phyloP scores from a whole-genome alignment of 2,113 vertebrate genomes.

The Rynchops niger region DNA sequence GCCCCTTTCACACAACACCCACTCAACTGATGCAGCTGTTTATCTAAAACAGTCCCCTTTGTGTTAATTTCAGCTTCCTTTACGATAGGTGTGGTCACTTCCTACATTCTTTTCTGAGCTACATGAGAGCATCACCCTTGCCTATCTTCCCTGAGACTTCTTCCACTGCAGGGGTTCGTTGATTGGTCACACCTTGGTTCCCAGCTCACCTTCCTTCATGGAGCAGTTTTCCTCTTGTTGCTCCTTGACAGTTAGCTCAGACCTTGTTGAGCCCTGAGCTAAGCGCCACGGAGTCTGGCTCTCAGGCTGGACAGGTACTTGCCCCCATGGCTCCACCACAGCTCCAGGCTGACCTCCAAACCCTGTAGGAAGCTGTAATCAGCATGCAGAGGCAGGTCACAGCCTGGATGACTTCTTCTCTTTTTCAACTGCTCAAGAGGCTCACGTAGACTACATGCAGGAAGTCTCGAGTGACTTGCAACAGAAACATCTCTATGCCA shows the following conservation, averaged over 20 bases:
- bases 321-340: neutral
- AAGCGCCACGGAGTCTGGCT: neutral
- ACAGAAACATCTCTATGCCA: neutral
- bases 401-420: neutral
- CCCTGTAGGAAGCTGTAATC: neutral
- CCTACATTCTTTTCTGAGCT: neutral
- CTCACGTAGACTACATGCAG: neutral
- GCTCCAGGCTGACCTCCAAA: neutral
- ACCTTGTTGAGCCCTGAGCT: neutral
- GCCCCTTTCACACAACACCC: no score
- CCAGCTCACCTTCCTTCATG: neutral
- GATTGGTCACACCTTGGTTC: neutral
- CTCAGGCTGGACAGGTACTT: neutral
- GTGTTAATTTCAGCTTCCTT: neutral
- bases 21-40: neutral
- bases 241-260: neutral
- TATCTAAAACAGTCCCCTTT: neutral
- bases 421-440: neutral
- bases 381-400: neutral
- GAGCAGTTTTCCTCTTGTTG: neutral
- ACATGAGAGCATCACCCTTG: no score
- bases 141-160: no score
- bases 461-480: neutral
- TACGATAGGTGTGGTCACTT: neutral
- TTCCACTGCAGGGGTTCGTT: neutral